Evolutionary conservation across 2,888 invertebrate species (phyloP).

Genomic region (Lepidonotus clava): DNA sequence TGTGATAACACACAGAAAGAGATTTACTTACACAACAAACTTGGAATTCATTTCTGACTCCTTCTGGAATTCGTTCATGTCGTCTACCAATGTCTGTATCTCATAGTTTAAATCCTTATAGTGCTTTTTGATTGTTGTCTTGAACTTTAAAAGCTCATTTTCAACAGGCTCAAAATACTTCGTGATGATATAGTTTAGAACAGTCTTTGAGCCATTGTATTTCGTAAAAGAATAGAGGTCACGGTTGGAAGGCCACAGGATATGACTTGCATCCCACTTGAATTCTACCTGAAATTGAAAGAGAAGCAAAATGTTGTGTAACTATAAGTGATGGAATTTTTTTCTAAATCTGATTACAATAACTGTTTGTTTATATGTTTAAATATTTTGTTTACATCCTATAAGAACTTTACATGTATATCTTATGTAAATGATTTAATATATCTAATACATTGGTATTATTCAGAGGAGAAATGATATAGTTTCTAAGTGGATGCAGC

Average conservation of each 20-base stretch:
- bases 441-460: too few species aligned
- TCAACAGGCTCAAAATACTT: neutral
- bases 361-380: too few species aligned
- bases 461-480: too few species aligned
- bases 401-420: too few species aligned
- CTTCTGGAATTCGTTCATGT: neutral
- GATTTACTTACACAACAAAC: constrained; percentile 5
- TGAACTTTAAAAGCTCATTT: neutral
- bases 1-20: too few species aligned
- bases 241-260: neutral
- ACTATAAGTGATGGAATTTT: neutral
- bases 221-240: neutral
- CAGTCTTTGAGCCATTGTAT: too few species aligned
- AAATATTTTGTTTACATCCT: too few species aligned
- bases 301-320: neutral
- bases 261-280: neutral
- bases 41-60: neutral
- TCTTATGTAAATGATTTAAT: too few species aligned
- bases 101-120: neutral
- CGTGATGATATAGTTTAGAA: neutral
- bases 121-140: neutral
- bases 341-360: neutral
- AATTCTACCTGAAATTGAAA: neutral
- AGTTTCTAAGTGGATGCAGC: too few species aligned
- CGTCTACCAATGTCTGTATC: neutral